Percentiles rank a stretch among this genome's conserved stretches.
These are phyloP conservation scores for Sogatella furcifera DNA, from an alignment of 1,140 invertebrate genomes.

Conservation along the genomic window DNA sequence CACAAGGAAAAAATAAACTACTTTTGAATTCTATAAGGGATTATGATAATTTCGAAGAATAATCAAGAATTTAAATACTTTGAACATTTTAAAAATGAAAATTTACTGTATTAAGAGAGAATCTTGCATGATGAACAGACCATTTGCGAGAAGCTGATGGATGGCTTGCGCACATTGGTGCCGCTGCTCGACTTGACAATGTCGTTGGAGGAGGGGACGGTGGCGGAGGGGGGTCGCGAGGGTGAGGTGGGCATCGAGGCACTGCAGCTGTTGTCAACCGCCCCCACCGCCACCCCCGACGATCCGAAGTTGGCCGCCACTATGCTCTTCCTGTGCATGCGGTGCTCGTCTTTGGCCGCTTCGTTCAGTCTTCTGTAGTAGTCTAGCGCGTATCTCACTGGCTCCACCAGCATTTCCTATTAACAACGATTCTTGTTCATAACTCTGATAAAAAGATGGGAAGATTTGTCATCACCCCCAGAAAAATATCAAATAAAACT, in stretches of 20 bases:
- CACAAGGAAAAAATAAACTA: too few species aligned
- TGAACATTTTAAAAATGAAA: too few species aligned
- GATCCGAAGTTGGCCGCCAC: constrained; percentile 36
- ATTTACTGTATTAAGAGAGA: too few species aligned
- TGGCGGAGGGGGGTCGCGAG: constrained; percentile 6
- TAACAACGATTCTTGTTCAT: too few species aligned
- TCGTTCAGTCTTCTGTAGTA: constrained; percentile 54
- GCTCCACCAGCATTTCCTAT: constrained; percentile 48
- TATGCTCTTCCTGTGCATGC: constrained; percentile 46
- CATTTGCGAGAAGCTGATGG: constrained; percentile 20
- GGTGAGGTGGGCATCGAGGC: constrained; percentile 10
- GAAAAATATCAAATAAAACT: too few species aligned
- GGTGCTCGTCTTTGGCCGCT: constrained; percentile 44
- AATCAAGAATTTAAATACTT: too few species aligned
- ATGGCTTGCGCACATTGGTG: constrained; percentile 37
- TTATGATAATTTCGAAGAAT: too few species aligned
- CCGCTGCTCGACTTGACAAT: constrained; percentile 41
- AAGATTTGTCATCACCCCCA: too few species aligned
- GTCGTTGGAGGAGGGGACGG: not conserved
- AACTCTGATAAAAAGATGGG: too few species aligned
- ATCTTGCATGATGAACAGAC: not conserved
- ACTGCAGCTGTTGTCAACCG: constrained; percentile 16
- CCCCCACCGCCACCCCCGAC: too few species aligned
- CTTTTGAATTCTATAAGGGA: too few species aligned
- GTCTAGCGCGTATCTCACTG: constrained; percentile 42